phyloP scores from a whole-genome alignment of 2,888 invertebrate genomes.

The Acronicta aceris region DNA sequence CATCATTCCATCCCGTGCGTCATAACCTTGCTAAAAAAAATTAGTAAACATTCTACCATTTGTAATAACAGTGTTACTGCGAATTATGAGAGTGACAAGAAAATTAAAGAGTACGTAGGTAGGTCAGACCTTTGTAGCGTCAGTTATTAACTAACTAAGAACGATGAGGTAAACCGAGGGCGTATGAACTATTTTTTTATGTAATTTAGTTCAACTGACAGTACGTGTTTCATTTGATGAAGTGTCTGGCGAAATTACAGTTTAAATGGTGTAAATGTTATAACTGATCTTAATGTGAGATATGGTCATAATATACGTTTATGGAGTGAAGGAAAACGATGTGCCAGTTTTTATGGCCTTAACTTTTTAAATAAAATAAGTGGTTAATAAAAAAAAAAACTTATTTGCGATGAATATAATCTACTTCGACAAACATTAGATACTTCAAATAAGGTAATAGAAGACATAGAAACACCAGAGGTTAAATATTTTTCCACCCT shows the following conservation, averaged over 20 bases:
- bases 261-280: slow-evolving; percentile 32
- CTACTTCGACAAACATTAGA: too few relatives aligned
- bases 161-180: slow-evolving; percentile 22
- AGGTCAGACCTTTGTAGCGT: slow-evolving; percentile 9
- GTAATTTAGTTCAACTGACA: slow-evolving; percentile 12
- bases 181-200: slow-evolving; percentile 18
- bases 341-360: not conserved
- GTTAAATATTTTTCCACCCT: slow-evolving; percentile 25
- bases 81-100: slow-evolving; percentile 22
- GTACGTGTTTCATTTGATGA: slow-evolving; percentile 7
- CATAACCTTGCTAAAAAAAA: slow-evolving; percentile 1
- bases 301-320: slow-evolving; percentile 21
- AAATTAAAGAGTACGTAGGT: slow-evolving; percentile 36
- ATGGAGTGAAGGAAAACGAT: not conserved
- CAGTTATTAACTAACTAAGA: slow-evolving; percentile 33
- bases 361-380: too few relatives aligned
- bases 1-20: too few relatives aligned
- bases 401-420: too few relatives aligned
- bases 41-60: not conserved
- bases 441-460: too few relatives aligned
- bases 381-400: too few relatives aligned
- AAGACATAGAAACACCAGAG: not conserved
- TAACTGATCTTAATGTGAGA: slow-evolving; percentile 19
- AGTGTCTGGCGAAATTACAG: slow-evolving; percentile 11
- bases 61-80: slow-evolving; percentile 3